Base-by-base conservation (phyloP, 2,888 invertebrate genomes). In the Philhelius pedissequus region DNA sequence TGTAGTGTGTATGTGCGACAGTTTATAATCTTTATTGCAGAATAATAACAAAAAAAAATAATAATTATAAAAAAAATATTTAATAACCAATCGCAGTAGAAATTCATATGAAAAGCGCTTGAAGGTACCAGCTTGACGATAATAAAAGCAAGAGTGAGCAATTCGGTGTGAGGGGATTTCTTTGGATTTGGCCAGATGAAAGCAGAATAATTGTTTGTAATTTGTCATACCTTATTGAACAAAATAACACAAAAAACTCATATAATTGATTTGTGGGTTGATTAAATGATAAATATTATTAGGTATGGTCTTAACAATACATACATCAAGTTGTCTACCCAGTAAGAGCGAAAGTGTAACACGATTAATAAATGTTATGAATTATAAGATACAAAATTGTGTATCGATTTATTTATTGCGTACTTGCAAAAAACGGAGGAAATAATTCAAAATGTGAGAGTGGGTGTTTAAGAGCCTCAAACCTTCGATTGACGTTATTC, bases 1-100 rank as follows among this genome's bases (percentile, higher is more conserved):
- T n/a, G n/a, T n/a, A n/a, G 64, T 64, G 32, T 58, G 7, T 45
- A 48, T 64, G 32, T 58, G 7, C 32, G 62, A 64, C 64, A 64
- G 54, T 9, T 22, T 38, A n/a, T 58, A 22, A 58, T 35, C 5
- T 5, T 5, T 22, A 48, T 22, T 13, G 18, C 43, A 45, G 6
- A 30, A 30, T 43, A 25, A 25, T n/a, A 22, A 43, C 9, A 15
- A 43, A 43, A 4, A 62, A 43, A 60, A 25, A 15, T 5, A 27
- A 25, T 4, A 30, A 32, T n/a, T n/a, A n/a, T n/a, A 18, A 20
- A 27, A 25, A 43, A 43, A 45, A 22, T 9, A 35, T 7, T 15
- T 8, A 40, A 43, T 15, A 40, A 40, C 11, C 9, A 15, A 15
- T 45, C 30, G n/a, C 11, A 20, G 20, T 8, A 32, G 20, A 64